A percentile compares a stretch with the other conserved stretches of the same genome.
Conservation (phyloP, 2,113 vertebrate genomes). For the Rallus limicola region DNA sequence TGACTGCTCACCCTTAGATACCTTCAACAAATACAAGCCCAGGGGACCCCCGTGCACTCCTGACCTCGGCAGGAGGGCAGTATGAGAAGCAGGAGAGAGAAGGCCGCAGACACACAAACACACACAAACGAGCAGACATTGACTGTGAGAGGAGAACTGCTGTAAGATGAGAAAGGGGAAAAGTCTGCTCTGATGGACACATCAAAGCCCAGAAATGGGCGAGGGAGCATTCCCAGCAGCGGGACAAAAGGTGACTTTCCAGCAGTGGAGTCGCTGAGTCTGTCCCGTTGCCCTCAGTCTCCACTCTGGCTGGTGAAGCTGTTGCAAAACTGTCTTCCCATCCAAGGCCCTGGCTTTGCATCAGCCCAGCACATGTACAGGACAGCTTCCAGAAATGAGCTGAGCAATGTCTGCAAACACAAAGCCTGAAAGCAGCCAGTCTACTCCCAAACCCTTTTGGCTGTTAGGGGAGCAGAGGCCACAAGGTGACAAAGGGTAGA, state of each 20-base stretch:
- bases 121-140: rapidly evolving
- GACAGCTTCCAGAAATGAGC: neutral
- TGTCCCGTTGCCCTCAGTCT: neutral
- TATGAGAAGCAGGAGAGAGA: neutral
- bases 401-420: neutral
- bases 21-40: neutral
- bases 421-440: neutral
- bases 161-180: neutral
- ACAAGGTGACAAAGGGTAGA: neutral
- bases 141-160: neutral
- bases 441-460: neutral
- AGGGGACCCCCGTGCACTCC: neutral
- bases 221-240: neutral
- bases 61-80: neutral
- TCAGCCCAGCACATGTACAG: slow-evolving; percentile 8
- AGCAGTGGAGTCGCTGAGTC: slow-evolving; percentile 3
- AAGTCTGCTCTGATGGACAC: neutral
- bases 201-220: neutral
- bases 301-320: neutral
- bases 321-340: neutral
- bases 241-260: slow-evolving; percentile 37
- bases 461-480: neutral
- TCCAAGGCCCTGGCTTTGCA: neutral
- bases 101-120: rapidly evolving
- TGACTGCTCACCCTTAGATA: neutral